phyloP scores from a whole-genome alignment of 2,797 vertebrate species.

The Gephyroberyx darwinii region DNA sequence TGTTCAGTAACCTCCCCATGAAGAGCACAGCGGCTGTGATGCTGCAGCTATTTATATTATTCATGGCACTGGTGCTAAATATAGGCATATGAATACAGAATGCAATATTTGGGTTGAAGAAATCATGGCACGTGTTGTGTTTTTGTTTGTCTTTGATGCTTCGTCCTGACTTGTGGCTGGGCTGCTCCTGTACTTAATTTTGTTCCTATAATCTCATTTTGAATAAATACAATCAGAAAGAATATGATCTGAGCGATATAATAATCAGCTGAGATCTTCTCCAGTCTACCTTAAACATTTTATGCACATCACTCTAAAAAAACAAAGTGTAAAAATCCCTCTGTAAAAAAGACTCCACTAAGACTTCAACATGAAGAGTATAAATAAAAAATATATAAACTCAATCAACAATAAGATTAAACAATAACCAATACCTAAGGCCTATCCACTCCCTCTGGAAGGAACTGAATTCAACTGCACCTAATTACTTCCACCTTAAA shows the following conservation, averaged over 20 bases:
- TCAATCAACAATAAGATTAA: background rate
- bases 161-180: background rate
- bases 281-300: conserved; percentile 34
- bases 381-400: background rate
- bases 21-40: background rate
- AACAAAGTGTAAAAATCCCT: background rate
- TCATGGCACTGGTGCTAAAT: conserved; percentile 13
- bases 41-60: conserved; percentile 27
- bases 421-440: background rate
- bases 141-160: background rate
- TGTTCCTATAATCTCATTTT: background rate
- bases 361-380: background rate
- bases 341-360: background rate
- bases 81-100: conserved; percentile 1
- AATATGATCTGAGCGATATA: background rate
- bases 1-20: background rate
- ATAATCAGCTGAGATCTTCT: background rate
- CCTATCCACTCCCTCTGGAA: background rate
- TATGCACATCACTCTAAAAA: background rate
- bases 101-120: background rate
- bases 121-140: background rate
- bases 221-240: background rate
- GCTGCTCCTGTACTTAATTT: background rate
- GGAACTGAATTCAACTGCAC: background rate
- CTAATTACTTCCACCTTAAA: conserved; percentile 49